phyloP scores from a whole-genome alignment of 2,888 invertebrate genomes.

The Mesochorus sp. region DNA sequence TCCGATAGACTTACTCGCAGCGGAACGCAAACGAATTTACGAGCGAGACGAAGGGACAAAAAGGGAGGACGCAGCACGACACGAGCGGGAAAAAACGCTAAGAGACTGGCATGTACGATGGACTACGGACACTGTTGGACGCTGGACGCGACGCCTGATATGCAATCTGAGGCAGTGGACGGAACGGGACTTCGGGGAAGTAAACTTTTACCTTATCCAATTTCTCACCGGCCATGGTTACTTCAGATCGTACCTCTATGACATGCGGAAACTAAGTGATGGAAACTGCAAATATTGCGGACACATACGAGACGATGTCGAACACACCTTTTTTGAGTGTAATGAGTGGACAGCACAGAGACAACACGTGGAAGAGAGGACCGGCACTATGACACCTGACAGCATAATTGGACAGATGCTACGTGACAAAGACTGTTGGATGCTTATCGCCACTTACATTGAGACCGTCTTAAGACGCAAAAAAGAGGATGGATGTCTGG shows the following conservation, averaged over 20 bases:
- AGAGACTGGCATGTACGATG: too few relatives aligned
- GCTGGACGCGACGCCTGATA: too few relatives aligned
- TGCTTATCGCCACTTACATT: neutral
- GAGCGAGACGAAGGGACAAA: too few relatives aligned
- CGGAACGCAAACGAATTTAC: slow-evolving; percentile 29
- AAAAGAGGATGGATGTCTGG: neutral
- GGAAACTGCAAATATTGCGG: slow-evolving; percentile 27
- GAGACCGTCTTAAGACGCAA: neutral
- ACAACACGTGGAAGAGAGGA: neutral
- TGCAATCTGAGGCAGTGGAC: slow-evolving; percentile 9
- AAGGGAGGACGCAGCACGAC: slow-evolving; percentile 6
- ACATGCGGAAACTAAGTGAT: slow-evolving; percentile 38
- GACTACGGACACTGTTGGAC: too few relatives aligned
- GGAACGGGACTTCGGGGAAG: neutral
- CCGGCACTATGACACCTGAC: neutral
- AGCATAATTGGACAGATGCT: neutral
- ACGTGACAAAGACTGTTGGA: neutral
- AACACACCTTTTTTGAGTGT: slow-evolving; percentile 55
- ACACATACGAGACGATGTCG: slow-evolving; percentile 29
- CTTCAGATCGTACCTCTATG: slow-evolving; percentile 56
- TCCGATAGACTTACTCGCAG: neutral
- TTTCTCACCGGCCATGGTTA: slow-evolving; percentile 60
- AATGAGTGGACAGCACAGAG: slow-evolving; percentile 12
- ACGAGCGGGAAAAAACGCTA: slow-evolving; percentile 17
- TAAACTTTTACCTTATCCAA: slow-evolving; percentile 57